These are phyloP conservation scores for Daboia siamensis DNA, from an alignment of 2,113 vertebrate genomes.

Conservation along the genomic window DNA sequence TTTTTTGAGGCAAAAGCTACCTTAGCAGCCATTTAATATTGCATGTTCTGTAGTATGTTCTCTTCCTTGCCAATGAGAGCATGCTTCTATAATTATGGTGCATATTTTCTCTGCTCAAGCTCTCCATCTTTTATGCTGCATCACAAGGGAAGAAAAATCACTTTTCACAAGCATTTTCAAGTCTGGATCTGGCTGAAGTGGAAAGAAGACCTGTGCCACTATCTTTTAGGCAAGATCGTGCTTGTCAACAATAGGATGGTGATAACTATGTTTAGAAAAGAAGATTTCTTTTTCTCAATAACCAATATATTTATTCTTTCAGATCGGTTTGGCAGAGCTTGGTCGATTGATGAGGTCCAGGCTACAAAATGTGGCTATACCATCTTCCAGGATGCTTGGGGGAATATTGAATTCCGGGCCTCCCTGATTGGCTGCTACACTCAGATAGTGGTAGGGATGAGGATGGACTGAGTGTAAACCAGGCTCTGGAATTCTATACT, in stretches of 20 bases:
- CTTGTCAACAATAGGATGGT: not conserved
- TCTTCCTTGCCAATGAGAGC: not conserved
- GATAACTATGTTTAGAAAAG: not conserved
- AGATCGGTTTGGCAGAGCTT: constrained; percentile 50
- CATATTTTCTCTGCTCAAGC: not conserved
- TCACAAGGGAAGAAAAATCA: too few relatives aligned
- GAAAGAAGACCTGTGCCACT: too few relatives aligned
- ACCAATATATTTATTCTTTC: not conserved
- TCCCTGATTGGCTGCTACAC: constrained; percentile 59
- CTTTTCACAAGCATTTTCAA: not conserved
- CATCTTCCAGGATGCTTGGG: constrained; percentile 20
- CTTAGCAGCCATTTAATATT: not conserved
- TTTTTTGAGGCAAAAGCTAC: not conserved
- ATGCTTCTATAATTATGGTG: not conserved
- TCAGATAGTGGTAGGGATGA: constrained; percentile 32
- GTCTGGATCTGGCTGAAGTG: not conserved
- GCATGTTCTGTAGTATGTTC: not conserved
- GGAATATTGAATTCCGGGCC: constrained; percentile 34
- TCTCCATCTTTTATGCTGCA: not conserved
- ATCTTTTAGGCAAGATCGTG: too few relatives aligned
- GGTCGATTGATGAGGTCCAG: constrained; percentile 35
- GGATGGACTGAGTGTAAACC: not conserved
- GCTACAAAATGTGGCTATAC: constrained; percentile 55
- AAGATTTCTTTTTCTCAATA: not conserved
- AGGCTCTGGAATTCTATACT: not conserved